Conservation (phyloP, 2,888 invertebrate genomes). For the Torymus texanus region DNA sequence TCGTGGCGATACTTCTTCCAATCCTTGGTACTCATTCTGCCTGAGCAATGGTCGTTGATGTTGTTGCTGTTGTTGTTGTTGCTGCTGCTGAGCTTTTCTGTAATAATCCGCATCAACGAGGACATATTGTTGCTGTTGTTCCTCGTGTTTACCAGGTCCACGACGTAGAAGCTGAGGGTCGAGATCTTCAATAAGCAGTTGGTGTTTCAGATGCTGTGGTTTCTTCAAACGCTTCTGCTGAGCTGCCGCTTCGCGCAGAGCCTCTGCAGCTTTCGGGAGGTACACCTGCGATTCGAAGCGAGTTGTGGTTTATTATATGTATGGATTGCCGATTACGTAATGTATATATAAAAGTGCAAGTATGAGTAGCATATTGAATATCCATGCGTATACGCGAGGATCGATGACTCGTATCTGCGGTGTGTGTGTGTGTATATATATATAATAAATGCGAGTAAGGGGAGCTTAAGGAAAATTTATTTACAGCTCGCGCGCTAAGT, state of each 20-base stretch:
- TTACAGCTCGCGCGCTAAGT: no score
- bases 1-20: slow-evolving; percentile 64
- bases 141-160: slow-evolving; percentile 8
- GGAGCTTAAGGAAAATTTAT: no score
- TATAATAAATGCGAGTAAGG: no score
- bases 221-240: slow-evolving; percentile 51
- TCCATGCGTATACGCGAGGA: no score
- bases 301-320: no score
- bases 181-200: slow-evolving; percentile 48
- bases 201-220: slow-evolving; percentile 47
- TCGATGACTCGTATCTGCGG: no score
- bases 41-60: slow-evolving; percentile 28
- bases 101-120: slow-evolving; percentile 72
- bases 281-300: slow-evolving; percentile 35
- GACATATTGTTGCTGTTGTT: slow-evolving; percentile 66
- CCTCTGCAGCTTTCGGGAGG: slow-evolving; percentile 54
- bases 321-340: no score
- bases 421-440: no score
- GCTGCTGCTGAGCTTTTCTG: slow-evolving; percentile 62
- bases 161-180: slow-evolving; percentile 49
- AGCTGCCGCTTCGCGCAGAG: slow-evolving; percentile 39
- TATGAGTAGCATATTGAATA: no score
- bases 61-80: slow-evolving; percentile 65
- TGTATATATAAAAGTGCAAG: no score
- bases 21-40: slow-evolving; percentile 65